These are phyloP conservation scores for Drosophila melanogaster DNA, from an alignment of 1,140 invertebrate species.

Conservation along the genomic window Release_6_plus_ISO1_MT NT_037436.4:2429001-2429500, in stretches of 20 bases:
- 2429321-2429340: slow-evolving; percentile 81
- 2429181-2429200: slow-evolving; percentile 62
- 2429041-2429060: slow-evolving; percentile 72
- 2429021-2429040: slow-evolving; percentile 55
- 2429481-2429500: slow-evolving; percentile 15
- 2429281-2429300: slow-evolving; percentile 36
- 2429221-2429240: slow-evolving; percentile 43
- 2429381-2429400: slow-evolving; percentile 63
- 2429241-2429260: slow-evolving; percentile 32
- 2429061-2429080: slow-evolving; percentile 81
- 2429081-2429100: slow-evolving; percentile 64
- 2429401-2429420: slow-evolving; percentile 69
- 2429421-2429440: slow-evolving; percentile 76
- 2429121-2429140: slow-evolving; percentile 12
- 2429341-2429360: slow-evolving; percentile 70
- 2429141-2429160: slow-evolving; percentile 4
- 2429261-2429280: slow-evolving; percentile 22
- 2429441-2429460: background rate
- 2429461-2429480: slow-evolving; percentile 31
- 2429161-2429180: slow-evolving; percentile 27
- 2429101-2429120: slow-evolving; percentile 19
- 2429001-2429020: slow-evolving; percentile 28
- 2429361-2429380: slow-evolving; percentile 49
- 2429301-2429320: slow-evolving; percentile 81
- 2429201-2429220: slow-evolving; percentile 77